A percentile compares a stretch with the other conserved stretches of the same genome.
These are phyloP conservation scores for Elysia crispata DNA, from an alignment of 2,888 invertebrate species.

Conservation along the genomic window DNA sequence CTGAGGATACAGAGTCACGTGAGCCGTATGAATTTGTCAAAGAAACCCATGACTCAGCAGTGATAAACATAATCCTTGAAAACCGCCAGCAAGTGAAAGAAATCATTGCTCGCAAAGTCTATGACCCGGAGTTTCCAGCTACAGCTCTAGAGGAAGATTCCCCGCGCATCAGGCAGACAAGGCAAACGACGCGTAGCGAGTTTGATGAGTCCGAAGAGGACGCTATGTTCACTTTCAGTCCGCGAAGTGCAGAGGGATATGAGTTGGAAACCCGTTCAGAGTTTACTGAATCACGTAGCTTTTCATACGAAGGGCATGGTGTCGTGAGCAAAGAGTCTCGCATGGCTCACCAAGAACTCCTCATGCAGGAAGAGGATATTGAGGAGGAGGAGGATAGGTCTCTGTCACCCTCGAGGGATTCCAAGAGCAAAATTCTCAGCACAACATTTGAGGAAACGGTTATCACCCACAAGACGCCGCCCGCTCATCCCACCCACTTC, in stretches of 20 bases:
- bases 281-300: not conserved
- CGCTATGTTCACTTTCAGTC: conserved; percentile 31
- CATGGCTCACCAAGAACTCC: conserved; percentile 68
- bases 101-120: conserved; percentile 57
- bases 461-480: conserved; percentile 18
- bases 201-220: conserved; percentile 46
- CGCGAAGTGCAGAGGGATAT: conserved; percentile 32
- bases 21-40: conserved; percentile 74
- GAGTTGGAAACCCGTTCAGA: not conserved
- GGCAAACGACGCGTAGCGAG: not conserved
- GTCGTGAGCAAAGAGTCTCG: conserved; percentile 69
- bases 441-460: conserved; percentile 62
- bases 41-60: conserved; percentile 69
- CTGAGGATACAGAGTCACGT: conserved; percentile 12
- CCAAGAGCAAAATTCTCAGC: conserved; percentile 63
- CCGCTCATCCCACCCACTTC: conserved; percentile 55
- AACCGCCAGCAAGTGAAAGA: conserved; percentile 57
- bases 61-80: conserved; percentile 67
- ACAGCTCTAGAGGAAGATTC: conserved; percentile 31
- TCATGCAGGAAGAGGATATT: conserved; percentile 63
- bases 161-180: no score
- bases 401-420: conserved; percentile 71
- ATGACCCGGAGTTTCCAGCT: conserved; percentile 47
- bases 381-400: conserved; percentile 69
- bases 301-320: conserved; percentile 47